Conservation (phyloP, 1,140 invertebrate species). For the Elymnias hypermnestra region DNA sequence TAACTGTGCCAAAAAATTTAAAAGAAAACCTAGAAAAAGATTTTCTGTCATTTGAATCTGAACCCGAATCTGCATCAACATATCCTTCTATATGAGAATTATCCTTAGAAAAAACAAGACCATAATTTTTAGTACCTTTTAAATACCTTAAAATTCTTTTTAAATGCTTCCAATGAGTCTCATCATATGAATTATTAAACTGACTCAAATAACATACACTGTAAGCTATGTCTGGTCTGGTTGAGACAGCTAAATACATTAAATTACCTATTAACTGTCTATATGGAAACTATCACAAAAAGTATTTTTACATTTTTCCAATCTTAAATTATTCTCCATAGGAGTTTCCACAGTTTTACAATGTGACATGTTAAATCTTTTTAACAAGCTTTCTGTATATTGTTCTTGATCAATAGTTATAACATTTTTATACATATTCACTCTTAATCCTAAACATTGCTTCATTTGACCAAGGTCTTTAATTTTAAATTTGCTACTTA, state of each 20-base stretch:
- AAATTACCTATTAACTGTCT: conserved; percentile 12
- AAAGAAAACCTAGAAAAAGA: no score
- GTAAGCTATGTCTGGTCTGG: conserved; percentile 17
- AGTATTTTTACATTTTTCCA: not conserved
- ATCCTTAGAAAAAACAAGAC: no score
- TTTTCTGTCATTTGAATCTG: no score
- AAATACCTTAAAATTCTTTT: conserved; percentile 17
- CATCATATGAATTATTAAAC: conserved; percentile 25
- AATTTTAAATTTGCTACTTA: conserved; percentile 17
- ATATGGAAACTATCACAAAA: not conserved
- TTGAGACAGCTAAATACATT: conserved; percentile 17
- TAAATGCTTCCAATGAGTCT: conserved; percentile 12
- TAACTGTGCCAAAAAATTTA: no score
- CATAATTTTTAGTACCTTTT: conserved; percentile 11
- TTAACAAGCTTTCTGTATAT: conserved; percentile 11
- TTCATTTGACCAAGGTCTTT: conserved; percentile 22
- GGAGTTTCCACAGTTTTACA: conserved; percentile 19
- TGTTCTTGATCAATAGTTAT: conserved; percentile 8
- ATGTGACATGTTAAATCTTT: conserved; percentile 18
- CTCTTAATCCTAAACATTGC: conserved; percentile 19
- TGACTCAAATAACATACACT: conserved; percentile 14
- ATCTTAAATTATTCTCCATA: conserved; percentile 16
- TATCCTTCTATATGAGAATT: conserved; percentile 5
- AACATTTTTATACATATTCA: conserved; percentile 8
- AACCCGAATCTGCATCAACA: conserved; percentile 22